Evolutionary conservation across 2,113 vertebrate genomes (phyloP).

Genomic region (Hemibagrus wyckioides): DNA sequence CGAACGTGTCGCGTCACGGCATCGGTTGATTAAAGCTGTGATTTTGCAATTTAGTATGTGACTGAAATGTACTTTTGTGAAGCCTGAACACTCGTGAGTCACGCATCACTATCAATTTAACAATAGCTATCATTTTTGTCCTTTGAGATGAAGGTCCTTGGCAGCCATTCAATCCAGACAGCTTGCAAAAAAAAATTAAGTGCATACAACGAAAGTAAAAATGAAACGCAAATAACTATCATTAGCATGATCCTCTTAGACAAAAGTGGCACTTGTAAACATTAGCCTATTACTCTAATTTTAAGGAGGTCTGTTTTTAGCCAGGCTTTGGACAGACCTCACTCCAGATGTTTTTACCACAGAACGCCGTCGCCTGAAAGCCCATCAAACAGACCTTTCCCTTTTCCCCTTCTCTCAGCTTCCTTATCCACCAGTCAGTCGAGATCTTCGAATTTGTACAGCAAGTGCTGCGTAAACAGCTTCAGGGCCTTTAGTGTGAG

Average conservation of each 20-base stretch:
- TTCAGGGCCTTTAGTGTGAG: background rate
- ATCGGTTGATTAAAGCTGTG: background rate
- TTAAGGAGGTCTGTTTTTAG: slow-evolving; percentile 3
- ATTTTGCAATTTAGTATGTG: background rate
- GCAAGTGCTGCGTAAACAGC: slow-evolving; percentile 28
- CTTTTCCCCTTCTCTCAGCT: background rate
- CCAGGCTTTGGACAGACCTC: background rate
- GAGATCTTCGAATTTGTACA: background rate
- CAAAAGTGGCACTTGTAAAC: slow-evolving; percentile 40
- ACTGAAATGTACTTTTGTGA: background rate
- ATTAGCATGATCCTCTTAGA: slow-evolving; percentile 30
- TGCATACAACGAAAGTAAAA: background rate
- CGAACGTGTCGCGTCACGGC: background rate
- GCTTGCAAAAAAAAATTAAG: background rate
- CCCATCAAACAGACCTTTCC: background rate
- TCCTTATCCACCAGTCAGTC: background rate
- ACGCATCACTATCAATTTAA: background rate
- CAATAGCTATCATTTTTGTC: background rate
- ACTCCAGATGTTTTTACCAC: slow-evolving; percentile 34
- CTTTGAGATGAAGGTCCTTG: slow-evolving; percentile 7
- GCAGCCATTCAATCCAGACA: background rate
- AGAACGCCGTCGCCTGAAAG: background rate
- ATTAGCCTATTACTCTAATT: slow-evolving; percentile 38
- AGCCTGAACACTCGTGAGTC: background rate
- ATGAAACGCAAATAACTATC: slow-evolving; percentile 17